Evolutionary conservation across 2,888 invertebrate species (phyloP), one percentile per base, ranked within the genome.

Genomic region (Caenorhabditis virilis): DNA sequence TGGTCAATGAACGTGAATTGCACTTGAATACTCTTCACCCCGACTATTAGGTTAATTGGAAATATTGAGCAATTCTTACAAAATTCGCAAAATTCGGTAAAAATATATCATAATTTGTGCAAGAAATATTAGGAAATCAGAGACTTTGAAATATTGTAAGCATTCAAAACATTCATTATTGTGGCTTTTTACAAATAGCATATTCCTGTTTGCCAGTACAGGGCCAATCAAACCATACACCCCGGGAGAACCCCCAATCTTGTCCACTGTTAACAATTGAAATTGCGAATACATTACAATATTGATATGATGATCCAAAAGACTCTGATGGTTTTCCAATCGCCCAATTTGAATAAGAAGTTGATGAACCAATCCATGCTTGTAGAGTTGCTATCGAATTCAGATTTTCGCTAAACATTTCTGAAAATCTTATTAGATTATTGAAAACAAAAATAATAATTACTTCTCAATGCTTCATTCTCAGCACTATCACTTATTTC

Each of bases 381-480:
- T 39, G 49, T 1, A 20, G 26, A 6, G 39, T 30, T 20, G 18
- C 20, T 20, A 25, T 5, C 16, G 41, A 20, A 6, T 35, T 22
- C 1, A 13, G 13, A 15, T 50, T 27, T 1, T n/a, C 13, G 1
- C 27, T 41, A 20, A 50, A 41, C 16, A 22, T 11, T 39, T 27
- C 41, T 50, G 38, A 26, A 39, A 50, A 16, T 30, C 26, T 45
- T 25, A 5, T 23, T 20, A 20, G 15, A 42, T 15, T n/a, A 15
- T 13, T 23, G 23, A 13, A 20, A 42, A 42, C n/a, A n/a, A n/a
- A n/a, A n/a, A n/a, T n/a, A n/a, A n/a, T n/a, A n/a, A n/a, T 9
- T 47, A 58, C 58, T 35, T 58, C 47, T 47, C 36, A 58, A 26
- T 3, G 35, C 30, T 16, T 58, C 58, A 23, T 58, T 58, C 20